Evolutionary conservation across 92 coral and sea anemone genomes (phyloP), one percentile per base, ranked within the genome.

Genomic region (Meandrina meandrites): DNA sequence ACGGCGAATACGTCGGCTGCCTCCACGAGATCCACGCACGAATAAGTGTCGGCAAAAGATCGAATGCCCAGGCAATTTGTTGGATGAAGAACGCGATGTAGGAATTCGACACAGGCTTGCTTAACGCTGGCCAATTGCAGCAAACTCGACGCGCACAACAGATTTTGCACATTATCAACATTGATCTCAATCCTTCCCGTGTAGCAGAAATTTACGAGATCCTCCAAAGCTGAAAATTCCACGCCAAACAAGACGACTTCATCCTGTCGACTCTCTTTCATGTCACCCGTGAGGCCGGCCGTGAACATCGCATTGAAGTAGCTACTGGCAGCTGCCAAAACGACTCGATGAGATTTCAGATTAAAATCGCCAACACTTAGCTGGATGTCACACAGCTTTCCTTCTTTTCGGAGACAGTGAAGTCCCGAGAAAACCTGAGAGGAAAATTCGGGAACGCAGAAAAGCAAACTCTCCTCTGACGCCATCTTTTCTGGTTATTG

Each of bases 301-400:
- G n/a, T 97, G 58, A 97, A 97, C 99, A 97, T 97, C 13, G 99
- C 99, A 51, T 94, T 92, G 60, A 97, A 97, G 79, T 97, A 97
- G 30, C 92, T 93, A 75, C 98, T 97, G 11, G 99, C 95, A 32
- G 98, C 98, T 9, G 99, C 99, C 22, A 97, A 64, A 35, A 97
- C 99, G 24, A 97, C 99, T 27, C 99, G 97, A 79, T 97, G 99
- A 45, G 97, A 93, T n/a, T 36, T 87, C 35, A 97, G 69, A 53
- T 88, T 82, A 51, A 74, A 88, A 36, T 90, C 95, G 6, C 96
- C 98, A 37, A 97, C 93, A 76, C 87, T 81, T 17, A 97, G 91
- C 58, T 92, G 90, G 12, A 97, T 92, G 76, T 97, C 99, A 51
- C 99, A 95, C 12, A 97, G 92, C 78, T 93, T 97, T 21, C 87